Evolutionary conservation across 2,113 vertebrate genomes (phyloP).

Genomic region (Dascyllus trimaculatus): DNA sequence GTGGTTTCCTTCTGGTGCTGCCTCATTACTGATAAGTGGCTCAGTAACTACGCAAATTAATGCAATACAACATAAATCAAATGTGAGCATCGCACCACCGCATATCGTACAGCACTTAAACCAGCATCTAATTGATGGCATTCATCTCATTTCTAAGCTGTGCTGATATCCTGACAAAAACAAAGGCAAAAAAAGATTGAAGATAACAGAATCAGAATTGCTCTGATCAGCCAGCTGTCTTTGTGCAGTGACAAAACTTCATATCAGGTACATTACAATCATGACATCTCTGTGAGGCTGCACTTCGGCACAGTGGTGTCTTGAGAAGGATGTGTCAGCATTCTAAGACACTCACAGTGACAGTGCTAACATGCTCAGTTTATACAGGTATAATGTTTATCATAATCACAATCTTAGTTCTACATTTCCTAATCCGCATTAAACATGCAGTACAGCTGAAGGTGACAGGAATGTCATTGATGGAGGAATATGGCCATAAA

Average conservation of each 20-base stretch:
- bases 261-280: not conserved
- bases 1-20: conserved; percentile 30
- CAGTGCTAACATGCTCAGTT: not conserved
- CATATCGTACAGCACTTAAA: conserved; percentile 41
- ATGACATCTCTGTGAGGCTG: not conserved
- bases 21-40: conserved; percentile 58
- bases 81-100: conserved; percentile 16
- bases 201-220: not conserved
- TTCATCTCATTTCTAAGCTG: conserved; percentile 29
- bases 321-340: not conserved
- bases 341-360: not conserved
- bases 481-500: too few relatives aligned
- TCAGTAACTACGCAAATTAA: conserved; percentile 47
- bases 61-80: conserved; percentile 53
- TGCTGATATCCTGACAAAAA: conserved; percentile 10
- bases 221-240: conserved; percentile 30
- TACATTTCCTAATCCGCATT: too few relatives aligned
- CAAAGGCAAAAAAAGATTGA: not conserved
- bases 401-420: not conserved
- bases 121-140: conserved; percentile 33
- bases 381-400: not conserved
- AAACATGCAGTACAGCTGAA: too few relatives aligned
- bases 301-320: not conserved
- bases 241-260: not conserved
- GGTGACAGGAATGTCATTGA: too few relatives aligned